These are phyloP conservation scores for Ernsta delagoae DNA, from an alignment of 2,888 invertebrate genomes.

Conservation along the genomic window DNA sequence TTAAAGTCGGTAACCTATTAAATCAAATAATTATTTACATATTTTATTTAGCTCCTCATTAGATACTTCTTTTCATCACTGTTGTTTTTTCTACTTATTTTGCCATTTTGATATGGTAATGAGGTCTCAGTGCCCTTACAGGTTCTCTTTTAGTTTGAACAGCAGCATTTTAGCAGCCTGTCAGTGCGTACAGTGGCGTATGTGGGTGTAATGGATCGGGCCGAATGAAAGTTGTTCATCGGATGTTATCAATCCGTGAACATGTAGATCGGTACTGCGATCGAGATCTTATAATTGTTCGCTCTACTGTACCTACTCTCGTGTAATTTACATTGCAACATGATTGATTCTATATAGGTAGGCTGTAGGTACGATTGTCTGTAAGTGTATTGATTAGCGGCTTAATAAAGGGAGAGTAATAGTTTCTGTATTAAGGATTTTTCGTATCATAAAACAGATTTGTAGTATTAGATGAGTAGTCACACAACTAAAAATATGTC, in stretches of 20 bases:
- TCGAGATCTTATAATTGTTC: conserved; percentile 52
- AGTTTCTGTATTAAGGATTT: background rate
- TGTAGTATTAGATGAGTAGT: too few relatives aligned
- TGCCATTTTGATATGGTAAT: background rate
- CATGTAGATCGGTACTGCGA: conserved; percentile 66
- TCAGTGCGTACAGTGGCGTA: conserved; percentile 55
- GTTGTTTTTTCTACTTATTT: too few relatives aligned
- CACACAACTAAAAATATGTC: too few relatives aligned
- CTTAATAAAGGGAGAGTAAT: background rate
- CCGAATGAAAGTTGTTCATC: conserved; percentile 75
- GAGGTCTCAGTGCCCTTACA: background rate
- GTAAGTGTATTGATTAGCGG: conserved; percentile 10
- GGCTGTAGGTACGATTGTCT: conserved; percentile 9
- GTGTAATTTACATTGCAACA: conserved; percentile 40
- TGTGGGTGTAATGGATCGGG: conserved; percentile 76
- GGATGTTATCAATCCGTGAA: conserved; percentile 75
- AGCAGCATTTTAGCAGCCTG: conserved; percentile 59
- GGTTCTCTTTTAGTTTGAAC: background rate
- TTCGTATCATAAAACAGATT: too few relatives aligned
- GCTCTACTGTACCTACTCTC: conserved; percentile 17
- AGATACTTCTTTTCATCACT: too few relatives aligned
- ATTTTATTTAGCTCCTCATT: too few relatives aligned
- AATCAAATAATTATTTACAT: too few relatives aligned
- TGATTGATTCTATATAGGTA: conserved; percentile 24
- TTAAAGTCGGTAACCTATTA: too few relatives aligned